Evolutionary conservation across 2,113 vertebrate genomes (phyloP), one percentile per base, ranked within the genome.

Genomic region (Muntiacus muntjak): DNA sequence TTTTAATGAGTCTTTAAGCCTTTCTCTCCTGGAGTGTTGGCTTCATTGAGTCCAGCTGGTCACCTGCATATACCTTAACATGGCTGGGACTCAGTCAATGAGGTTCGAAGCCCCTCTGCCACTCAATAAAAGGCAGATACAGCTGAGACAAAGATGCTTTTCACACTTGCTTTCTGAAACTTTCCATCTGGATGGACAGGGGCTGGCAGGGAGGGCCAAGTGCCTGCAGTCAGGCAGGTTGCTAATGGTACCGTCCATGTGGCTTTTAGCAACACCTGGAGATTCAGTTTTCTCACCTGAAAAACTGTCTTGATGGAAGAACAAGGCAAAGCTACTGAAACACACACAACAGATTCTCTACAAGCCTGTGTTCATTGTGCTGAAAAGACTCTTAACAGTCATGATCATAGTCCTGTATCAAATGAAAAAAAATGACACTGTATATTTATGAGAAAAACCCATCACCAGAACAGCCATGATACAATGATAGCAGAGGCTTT

Each of bases 261-360:
- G 88, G 36, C 89, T 74, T 85, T 36, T 23, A 81, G 83, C 89
- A 91, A 87, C 1, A 10, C 55, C 60, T 91, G 11, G 76, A 81
- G 58, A 83, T 79, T 83, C 71, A 52, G 82, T 87, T 96, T 98
- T 95, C 60, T 67, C 58, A 40, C 79, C 36, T 94, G 94, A 96
- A 96, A 95, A 97, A 89, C 83, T 21, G 25, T 87, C 92, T 93
- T 84, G 62, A 89, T 36, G 28, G 3, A 47, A 95, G 74, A 95
- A 93, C 50, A 45, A 54, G 30, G 58, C 79, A 54, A n/a, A 54
- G 19, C 79, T 82, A 82, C 50, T 50, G 33, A 82, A 1, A 90
- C 14, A 57, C 84, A 67, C 13, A 23, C 36, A 45, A 55, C 33
- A 71, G 64, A 85, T 64, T 55, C 62, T 79, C 85, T 14, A 82